Conservation (phyloP, 2,113 vertebrate species). For the Campylomormyrus numenius region DNA sequence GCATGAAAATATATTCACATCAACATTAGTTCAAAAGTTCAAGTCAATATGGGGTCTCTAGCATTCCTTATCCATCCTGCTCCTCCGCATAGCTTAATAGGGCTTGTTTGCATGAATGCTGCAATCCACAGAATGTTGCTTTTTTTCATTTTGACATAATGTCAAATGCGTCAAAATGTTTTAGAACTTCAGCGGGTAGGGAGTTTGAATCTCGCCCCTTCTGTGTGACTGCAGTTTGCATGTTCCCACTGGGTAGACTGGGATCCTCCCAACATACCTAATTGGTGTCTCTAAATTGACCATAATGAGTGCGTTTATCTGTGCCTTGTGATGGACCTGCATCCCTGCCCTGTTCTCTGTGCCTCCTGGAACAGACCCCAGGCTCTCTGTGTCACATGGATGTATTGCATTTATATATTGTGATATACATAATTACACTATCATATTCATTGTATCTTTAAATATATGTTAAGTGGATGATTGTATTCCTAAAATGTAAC, state of each 20-base stretch:
- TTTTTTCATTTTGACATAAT: not conserved
- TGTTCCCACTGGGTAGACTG: not conserved
- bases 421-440: not conserved
- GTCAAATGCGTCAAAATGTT: not conserved
- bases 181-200: not conserved
- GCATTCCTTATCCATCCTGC: not conserved
- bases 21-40: too few species aligned
- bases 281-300: not conserved
- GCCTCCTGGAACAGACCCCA: not conserved
- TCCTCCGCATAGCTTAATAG: not conserved
- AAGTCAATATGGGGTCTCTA: too few species aligned
- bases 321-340: not conserved
- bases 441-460: not conserved
- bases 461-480: not conserved
- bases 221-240: not conserved
- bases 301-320: not conserved
- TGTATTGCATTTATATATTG: not conserved
- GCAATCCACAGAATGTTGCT: not conserved
- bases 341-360: not conserved
- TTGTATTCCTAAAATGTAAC: not conserved
- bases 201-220: not conserved
- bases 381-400: not conserved
- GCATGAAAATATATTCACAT: too few species aligned
- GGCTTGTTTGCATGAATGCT: not conserved
- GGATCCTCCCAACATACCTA: not conserved